These are phyloP conservation scores for Blera fallax DNA, from an alignment of 2,888 invertebrate species.

Conservation along the genomic window DNA sequence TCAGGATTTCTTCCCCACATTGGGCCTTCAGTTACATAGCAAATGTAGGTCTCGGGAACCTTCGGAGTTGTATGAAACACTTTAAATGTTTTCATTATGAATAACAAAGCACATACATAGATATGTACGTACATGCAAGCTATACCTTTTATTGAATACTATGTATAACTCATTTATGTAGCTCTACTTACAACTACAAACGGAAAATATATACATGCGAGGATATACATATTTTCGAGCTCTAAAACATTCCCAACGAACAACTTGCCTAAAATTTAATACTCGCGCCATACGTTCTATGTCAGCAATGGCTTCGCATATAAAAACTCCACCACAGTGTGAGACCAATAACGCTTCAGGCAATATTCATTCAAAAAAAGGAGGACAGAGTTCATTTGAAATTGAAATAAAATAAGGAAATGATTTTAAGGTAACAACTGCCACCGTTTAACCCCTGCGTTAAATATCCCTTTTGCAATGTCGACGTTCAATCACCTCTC, in stretches of 20 bases:
- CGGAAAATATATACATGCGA: too few relatives aligned
- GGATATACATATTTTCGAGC: too few relatives aligned
- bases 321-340: neutral
- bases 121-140: too few relatives aligned
- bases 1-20: too few relatives aligned
- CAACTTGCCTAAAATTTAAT: neutral
- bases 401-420: slow-evolving; percentile 70
- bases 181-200: too few relatives aligned
- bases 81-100: too few relatives aligned
- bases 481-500: slow-evolving; percentile 1
- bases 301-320: neutral
- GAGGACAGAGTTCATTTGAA: slow-evolving; percentile 31
- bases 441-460: slow-evolving; percentile 24
- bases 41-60: too few relatives aligned
- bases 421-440: slow-evolving; percentile 56
- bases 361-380: neutral
- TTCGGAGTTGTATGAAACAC: too few relatives aligned
- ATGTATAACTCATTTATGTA: too few relatives aligned
- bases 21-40: too few relatives aligned
- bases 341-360: slow-evolving; percentile 32
- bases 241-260: neutral
- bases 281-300: slow-evolving; percentile 8
- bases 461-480: slow-evolving; percentile 32
- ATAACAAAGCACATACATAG: too few relatives aligned
- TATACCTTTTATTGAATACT: too few relatives aligned